Evolutionary conservation across 2,888 invertebrate genomes (phyloP), one percentile per base, ranked within the genome.

Genomic region (Adineta ricciae): DNA sequence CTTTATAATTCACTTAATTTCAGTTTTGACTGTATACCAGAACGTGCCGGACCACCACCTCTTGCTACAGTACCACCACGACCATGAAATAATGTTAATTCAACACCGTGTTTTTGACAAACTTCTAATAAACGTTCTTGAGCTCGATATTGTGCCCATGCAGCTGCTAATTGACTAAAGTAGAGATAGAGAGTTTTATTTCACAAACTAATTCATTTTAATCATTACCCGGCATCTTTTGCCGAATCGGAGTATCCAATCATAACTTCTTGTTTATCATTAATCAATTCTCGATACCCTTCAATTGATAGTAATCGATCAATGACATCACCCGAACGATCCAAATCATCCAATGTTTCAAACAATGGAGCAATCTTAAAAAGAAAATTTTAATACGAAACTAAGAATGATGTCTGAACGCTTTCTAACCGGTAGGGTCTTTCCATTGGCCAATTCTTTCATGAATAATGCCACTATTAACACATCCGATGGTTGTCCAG

Each of bases 401-500:
- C 21, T 72, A 32, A 11, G 11, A 36, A 8, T 1, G 24, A 73
- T 36, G 21, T 9, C 21, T 11, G 19, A 38, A 73, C 5, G 0
- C 4, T 8, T 73, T 41, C 78, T 78, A 4, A 78, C 78, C 7
- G 41, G 78, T 78, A 38, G 14, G 38, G 8, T 14, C 2, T 78
- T 41, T n/a, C 78, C 78, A 64, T 64, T 64, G 11, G 78, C 78
- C 78, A 78, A 24, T 78, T 78, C 78, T 78, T 78, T 78, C 78
- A 78, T 78, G 11, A 78, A 78, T n/a, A 78, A 41, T 11, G 78
- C 78, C 41, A 78, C 78, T 41, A n/a, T 5, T 38, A 78, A 78
- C 4, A 78, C n/a, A 41, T 78, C 78, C 0, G 78, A 78, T n/a
- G 78, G 78, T 78, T 78, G 78, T 78, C 41, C n/a, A 41, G 24